Evolutionary conservation across 2,888 invertebrate species (phyloP).

Genomic region (Omphaloscelis lunosa): DNA sequence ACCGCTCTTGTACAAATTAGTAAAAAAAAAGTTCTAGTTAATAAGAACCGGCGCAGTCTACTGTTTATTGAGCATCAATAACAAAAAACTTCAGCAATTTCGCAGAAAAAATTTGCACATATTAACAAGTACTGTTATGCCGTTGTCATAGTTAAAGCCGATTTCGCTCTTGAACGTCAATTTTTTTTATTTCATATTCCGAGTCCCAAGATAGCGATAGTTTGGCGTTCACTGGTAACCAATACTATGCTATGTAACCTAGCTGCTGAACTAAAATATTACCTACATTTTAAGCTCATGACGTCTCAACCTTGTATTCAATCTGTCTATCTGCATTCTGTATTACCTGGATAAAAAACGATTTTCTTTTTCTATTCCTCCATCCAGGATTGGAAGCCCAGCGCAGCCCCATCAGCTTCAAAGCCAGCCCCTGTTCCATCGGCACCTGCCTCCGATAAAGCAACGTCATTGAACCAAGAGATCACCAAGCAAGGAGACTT

Average conservation of each 20-base stretch:
- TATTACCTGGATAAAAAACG: not conserved
- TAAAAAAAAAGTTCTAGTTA: not conserved
- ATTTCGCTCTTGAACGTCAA: not conserved
- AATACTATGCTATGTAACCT: not conserved
- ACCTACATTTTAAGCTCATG: not conserved
- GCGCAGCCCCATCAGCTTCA: constrained; percentile 63
- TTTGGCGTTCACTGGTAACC: not conserved
- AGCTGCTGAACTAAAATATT: not conserved
- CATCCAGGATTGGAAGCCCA: constrained; percentile 71
- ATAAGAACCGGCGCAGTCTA: too few species aligned
- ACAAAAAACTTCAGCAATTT: not conserved
- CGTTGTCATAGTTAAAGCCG: not conserved
- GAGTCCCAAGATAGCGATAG: not conserved
- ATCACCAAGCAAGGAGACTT: constrained; percentile 92
- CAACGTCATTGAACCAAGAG: constrained; percentile 53
- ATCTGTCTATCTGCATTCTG: not conserved
- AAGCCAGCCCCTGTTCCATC: constrained; percentile 65
- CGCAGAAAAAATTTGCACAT: not conserved
- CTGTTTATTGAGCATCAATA: too few species aligned
- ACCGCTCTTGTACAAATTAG: too few species aligned
- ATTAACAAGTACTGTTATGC: not conserved
- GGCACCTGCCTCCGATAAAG: constrained; percentile 16
- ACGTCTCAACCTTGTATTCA: not conserved
- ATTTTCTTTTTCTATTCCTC: not conserved
- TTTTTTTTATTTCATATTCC: not conserved